These are phyloP conservation scores for Xanthia togata DNA, from an alignment of 2,888 invertebrate species.

Conservation along the genomic window DNA sequence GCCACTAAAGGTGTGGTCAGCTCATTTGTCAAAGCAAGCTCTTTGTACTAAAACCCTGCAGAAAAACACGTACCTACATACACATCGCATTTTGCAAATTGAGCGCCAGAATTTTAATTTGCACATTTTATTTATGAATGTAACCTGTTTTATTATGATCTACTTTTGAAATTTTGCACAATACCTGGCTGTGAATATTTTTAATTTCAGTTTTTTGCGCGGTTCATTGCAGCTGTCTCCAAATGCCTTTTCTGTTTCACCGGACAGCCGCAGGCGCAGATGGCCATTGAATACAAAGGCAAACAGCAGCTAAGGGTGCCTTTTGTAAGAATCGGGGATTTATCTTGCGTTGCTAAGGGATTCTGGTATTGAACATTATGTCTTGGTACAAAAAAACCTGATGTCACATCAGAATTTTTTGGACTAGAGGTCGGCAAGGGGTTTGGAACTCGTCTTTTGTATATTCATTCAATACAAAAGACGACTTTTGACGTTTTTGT, in stretches of 20 bases:
- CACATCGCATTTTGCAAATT: constrained; percentile 25
- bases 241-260: constrained; percentile 47
- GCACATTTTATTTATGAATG: constrained; percentile 4
- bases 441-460: not conserved
- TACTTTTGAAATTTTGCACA: constrained; percentile 32
- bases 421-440: not conserved
- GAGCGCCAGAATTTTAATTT: constrained; percentile 16
- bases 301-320: constrained; percentile 49
- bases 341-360: constrained; percentile 31
- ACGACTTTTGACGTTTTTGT: no score
- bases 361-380: constrained; percentile 29
- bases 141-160: constrained; percentile 34
- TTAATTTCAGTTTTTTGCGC: constrained; percentile 40
- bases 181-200: constrained; percentile 28
- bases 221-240: constrained; percentile 46
- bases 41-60: constrained; percentile 26
- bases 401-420: no score
- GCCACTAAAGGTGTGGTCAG: not conserved
- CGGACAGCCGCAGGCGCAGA: constrained; percentile 53
- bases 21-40: constrained; percentile 37
- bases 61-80: not conserved
- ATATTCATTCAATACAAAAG: no score
- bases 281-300: constrained; percentile 48
- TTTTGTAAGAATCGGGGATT: constrained; percentile 36
- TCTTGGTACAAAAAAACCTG: constrained; percentile 26